These are phyloP conservation scores for Anoplophora glabripennis DNA, from an alignment of 1,140 invertebrate genomes.

Conservation along the genomic window DNA sequence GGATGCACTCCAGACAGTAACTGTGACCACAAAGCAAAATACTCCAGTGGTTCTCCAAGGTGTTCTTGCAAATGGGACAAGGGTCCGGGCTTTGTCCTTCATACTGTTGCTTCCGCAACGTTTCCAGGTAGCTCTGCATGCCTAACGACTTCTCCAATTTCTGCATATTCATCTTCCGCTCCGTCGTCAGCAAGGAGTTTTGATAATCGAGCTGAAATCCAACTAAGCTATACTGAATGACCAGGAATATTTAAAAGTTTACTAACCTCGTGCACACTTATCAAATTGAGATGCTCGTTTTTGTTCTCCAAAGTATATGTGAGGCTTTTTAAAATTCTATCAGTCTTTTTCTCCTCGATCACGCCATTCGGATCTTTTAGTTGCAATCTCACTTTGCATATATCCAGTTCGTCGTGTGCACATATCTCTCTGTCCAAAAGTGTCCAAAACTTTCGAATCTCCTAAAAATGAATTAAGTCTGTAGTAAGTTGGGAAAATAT, in stretches of 20 bases:
- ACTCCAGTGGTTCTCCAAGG: constrained; percentile 61
- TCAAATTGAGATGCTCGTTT: constrained; percentile 50
- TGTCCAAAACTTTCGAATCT: constrained; percentile 60
- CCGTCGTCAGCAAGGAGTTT: constrained; percentile 33
- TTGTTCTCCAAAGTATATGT: constrained; percentile 39
- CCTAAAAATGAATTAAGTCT: constrained; percentile 18
- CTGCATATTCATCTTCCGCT: constrained; percentile 33
- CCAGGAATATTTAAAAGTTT: neutral
- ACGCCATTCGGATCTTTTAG: constrained; percentile 43
- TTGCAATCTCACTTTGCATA: constrained; percentile 67
- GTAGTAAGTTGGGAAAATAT: neutral
- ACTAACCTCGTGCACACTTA: constrained; percentile 53
- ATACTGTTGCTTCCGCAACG: constrained; percentile 47
- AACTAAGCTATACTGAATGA: neutral
- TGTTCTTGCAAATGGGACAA: constrained; percentile 68
- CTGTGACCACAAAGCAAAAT: constrained; percentile 69
- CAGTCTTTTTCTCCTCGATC: constrained; percentile 29
- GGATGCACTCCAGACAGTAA: constrained; percentile 64
- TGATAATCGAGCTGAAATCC: constrained; percentile 41
- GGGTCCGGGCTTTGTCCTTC: constrained; percentile 53
- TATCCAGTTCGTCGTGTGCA: constrained; percentile 70
- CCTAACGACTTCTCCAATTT: constrained; percentile 50
- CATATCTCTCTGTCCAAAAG: constrained; percentile 58
- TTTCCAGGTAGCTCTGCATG: constrained; percentile 49
- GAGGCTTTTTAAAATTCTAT: constrained; percentile 37